Conservation (phyloP, 2,888 invertebrate genomes). For the Drosophila subsilvestris region DNA sequence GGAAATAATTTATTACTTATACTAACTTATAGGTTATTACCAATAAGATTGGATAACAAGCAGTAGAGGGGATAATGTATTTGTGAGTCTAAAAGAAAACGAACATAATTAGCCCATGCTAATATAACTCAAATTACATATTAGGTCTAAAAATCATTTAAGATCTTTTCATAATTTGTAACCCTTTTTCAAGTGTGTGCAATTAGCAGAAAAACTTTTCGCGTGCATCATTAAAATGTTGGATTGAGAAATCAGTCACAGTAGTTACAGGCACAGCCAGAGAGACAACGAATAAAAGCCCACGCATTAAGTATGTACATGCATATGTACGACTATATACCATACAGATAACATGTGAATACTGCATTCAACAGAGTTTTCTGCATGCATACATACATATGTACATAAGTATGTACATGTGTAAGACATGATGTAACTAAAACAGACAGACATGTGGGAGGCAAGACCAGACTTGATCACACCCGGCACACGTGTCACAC, state of each 20-base stretch:
- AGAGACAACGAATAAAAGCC: conserved; percentile 45
- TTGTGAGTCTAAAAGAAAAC: too few species aligned
- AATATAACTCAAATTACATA: too few species aligned
- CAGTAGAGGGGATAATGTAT: too few species aligned
- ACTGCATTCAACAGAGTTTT: neutral
- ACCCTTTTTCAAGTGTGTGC: conserved; percentile 12
- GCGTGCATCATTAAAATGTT: conserved; percentile 34
- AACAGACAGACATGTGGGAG: conserved; percentile 19
- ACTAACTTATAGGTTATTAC: too few species aligned
- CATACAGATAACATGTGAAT: neutral
- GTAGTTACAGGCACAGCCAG: conserved; percentile 56
- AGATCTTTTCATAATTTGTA: too few species aligned
- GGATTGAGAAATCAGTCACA: conserved; percentile 52
- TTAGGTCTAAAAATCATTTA: too few species aligned
- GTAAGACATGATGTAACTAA: conserved; percentile 6
- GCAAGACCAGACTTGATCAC: conserved; percentile 25
- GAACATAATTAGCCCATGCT: too few species aligned
- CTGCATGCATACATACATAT: neutral
- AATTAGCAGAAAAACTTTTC: conserved; percentile 36
- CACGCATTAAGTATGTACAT: conserved; percentile 47
- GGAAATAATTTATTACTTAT: too few species aligned
- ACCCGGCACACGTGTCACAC: conserved; percentile 28
- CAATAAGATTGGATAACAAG: too few species aligned
- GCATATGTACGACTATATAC: neutral
- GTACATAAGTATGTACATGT: neutral